Conservation (phyloP, 2,113 vertebrate genomes). For the Herpetotheres cachinnans region DNA sequence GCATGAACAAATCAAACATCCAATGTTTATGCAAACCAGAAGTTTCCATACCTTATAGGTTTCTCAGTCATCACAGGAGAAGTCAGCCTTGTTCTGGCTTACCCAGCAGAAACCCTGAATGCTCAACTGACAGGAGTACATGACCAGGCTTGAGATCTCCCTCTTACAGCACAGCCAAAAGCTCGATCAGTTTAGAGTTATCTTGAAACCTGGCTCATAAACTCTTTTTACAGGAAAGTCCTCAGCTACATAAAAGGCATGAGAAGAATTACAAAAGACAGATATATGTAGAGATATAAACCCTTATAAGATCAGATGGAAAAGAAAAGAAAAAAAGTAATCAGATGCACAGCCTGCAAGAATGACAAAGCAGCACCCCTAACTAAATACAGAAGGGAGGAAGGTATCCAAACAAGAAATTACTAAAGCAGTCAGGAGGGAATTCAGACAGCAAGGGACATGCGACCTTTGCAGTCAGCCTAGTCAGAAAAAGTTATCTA, state of each 20-base stretch:
- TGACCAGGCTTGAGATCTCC: not conserved
- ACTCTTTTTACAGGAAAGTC: not conserved
- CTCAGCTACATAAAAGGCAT: not conserved
- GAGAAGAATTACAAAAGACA: not conserved
- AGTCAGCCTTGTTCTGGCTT: not conserved
- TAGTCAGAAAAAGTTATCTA: constrained; percentile 19
- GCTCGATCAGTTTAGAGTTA: not conserved
- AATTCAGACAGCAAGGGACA: constrained; percentile 12
- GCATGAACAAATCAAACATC: not conserved
- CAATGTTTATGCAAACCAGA: not conserved
- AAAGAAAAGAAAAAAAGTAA: not conserved
- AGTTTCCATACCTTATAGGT: not conserved
- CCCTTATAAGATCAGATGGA: not conserved
- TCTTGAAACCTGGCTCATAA: not conserved
- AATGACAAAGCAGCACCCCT: not conserved
- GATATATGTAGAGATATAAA: not conserved
- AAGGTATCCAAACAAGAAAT: not conserved
- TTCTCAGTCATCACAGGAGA: not conserved
- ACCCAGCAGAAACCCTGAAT: fast-evolving
- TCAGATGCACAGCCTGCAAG: not conserved
- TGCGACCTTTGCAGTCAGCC: not conserved
- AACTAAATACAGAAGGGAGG: not conserved
- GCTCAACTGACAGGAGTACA: not conserved
- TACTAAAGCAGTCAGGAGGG: not conserved
- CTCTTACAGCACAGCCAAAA: not conserved